Percentiles rank a stretch among this genome's conserved stretches.
Evolutionary conservation across 1,140 invertebrate genomes (phyloP).

Genomic region (Phymorhynchus buccinoides): DNA sequence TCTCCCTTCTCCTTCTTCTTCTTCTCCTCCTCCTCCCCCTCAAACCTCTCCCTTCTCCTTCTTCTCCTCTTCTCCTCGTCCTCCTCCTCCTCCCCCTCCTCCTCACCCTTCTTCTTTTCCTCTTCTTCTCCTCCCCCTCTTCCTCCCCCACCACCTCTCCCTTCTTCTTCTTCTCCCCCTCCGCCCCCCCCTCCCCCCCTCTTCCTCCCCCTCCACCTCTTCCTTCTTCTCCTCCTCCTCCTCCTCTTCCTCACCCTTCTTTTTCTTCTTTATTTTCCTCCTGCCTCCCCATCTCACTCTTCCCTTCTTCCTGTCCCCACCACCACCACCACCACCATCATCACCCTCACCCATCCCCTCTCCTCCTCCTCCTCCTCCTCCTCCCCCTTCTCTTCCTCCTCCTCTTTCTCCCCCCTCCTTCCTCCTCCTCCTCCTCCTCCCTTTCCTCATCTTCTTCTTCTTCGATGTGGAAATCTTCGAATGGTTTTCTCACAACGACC

Average conservation of each 20-base stretch:
- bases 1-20: not conserved
- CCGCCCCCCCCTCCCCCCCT: too few relatives aligned
- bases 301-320: slow-evolving; percentile 30
- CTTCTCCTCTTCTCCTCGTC: slow-evolving; percentile 8
- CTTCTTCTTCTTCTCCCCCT: too few relatives aligned
- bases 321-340: not conserved
- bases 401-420: not conserved
- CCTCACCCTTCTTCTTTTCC: too few relatives aligned
- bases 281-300: slow-evolving; percentile 28
- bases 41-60: slow-evolving; percentile 20
- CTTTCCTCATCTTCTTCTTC: not conserved
- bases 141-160: too few relatives aligned
- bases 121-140: too few relatives aligned
- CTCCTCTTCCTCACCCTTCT: too few relatives aligned
- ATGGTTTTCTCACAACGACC: not conserved
- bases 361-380: not conserved
- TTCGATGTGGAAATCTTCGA: not conserved
- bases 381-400: not conserved
- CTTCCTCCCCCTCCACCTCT: too few relatives aligned
- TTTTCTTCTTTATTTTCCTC: too few relatives aligned
- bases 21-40: too few relatives aligned
- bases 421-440: not conserved
- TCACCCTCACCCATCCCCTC: not conserved
- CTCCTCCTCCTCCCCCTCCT: too few relatives aligned
- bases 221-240: too few relatives aligned